Evolutionary conservation across 1,140 invertebrate species (phyloP), one percentile per base, ranked within the genome.

Genomic region (Diuraphis noxia): DNA sequence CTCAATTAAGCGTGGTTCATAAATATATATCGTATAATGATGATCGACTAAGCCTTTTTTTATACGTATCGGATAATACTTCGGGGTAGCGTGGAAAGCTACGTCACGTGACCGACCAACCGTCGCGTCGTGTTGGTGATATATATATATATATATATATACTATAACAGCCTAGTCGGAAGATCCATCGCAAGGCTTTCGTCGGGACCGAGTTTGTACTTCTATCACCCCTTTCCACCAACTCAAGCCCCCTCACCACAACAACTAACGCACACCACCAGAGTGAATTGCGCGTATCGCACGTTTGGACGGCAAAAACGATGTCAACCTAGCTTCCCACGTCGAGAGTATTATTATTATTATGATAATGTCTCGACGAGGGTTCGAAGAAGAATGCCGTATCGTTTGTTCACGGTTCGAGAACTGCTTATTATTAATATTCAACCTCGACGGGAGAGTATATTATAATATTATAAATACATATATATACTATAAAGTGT

Each of bases 391-490:
- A n/a, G 84, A 46, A 46, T 46, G 43, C 84, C 84, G 84, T 86
- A 86, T 86, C 84, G 34, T 86, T 23, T n/a, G 43, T 86, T 86
- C 84, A 86, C 84, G 84, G 84, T 86, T 46, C 84, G 41, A 86
- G 84, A 49, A 86, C 84, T 82, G 38, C 40, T 40, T 84, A 84
- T 84, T 86, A 86, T 86, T 49, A 81, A 81, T 72, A 72, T 81
- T 40, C 79, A 81, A 38, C 79, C 79, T 81, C 79, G 79, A 40
- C 79, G 36, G 38, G 79, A 81, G 56, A 72, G 56, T 72, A n/a
- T 72, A 72, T 72, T 63, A 63, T 63, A 63, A 63, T 63, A 63
- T 63, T 41, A 84, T 84, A 25, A 25, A 17, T 84, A 41, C 17
- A 84, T n/a, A 40, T 82, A n/a, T 84, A 84, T 43, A 43, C 38